These are phyloP conservation scores for Cryptotis parvus DNA, from an alignment of 2,113 vertebrate species.

Conservation along the genomic window DNA sequence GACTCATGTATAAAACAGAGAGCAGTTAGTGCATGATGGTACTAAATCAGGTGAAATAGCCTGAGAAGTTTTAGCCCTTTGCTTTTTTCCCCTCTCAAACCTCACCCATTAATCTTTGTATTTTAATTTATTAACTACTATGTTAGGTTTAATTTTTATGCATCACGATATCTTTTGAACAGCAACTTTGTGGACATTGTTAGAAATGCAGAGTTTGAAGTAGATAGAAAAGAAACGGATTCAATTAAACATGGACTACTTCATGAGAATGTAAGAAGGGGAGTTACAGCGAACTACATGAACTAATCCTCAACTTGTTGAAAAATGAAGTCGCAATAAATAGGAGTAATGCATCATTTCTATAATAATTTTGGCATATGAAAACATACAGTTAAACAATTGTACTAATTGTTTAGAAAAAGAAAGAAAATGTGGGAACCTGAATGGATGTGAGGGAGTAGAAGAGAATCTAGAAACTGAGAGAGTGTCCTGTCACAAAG, in stretches of 20 bases:
- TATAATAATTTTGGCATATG: conserved; percentile 7
- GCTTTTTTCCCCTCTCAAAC: not conserved
- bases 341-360: not conserved
- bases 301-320: not conserved
- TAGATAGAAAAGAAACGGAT: not conserved
- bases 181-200: not conserved
- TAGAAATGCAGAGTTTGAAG: conserved; percentile 8
- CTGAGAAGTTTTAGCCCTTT: not conserved
- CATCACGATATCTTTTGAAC: not conserved
- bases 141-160: not conserved
- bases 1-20: not conserved
- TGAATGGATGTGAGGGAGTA: not conserved
- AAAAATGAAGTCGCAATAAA: not conserved
- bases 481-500: not conserved
- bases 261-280: not conserved
- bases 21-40: not conserved
- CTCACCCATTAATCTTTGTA: not conserved
- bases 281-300: not conserved
- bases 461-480: not conserved
- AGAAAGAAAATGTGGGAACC: not conserved
- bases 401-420: not conserved
- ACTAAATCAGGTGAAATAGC: not conserved
- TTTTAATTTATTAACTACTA: not conserved
- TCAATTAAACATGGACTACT: not conserved
- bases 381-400: not conserved